Evolutionary conservation across 2,113 vertebrate genomes (phyloP), one percentile per base, ranked within the genome.

Genomic region (Mionectes macconnelli): DNA sequence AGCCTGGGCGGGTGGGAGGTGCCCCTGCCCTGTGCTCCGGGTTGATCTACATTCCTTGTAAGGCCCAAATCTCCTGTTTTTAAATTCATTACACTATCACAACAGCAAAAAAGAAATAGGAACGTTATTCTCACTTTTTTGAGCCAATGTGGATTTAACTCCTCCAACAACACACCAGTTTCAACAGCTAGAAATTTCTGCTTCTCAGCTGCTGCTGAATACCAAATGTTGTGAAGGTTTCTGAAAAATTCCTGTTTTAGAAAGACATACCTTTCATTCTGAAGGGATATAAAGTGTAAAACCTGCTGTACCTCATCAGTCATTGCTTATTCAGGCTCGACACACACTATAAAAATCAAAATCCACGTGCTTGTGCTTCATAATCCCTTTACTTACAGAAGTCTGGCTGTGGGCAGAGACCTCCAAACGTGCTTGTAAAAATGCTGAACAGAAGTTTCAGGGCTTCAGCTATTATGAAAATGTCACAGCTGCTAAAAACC

Each of bases 331-430:
- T 72, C 82, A 92, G 90, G 68, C 44, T 84, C 72, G 92, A 89
- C 82, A 91, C 95, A 59, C 57, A 27, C 64, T 12, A 77, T 56
- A 95, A 93, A 94, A 97, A 85, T 55, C 87, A 69, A 30, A 57
- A 94, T 78, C 67, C 91, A n/a, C 33, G 40, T 2, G 49, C 47
- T 69, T 81, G 37, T 37, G 31, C 81, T 90, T 68, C 87, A 5
- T 55, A 90, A 97, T 93, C 95, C 94, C 60, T 83, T 44, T 37
- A 45, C 80, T 94, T 31, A 60, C 82, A 49, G n/a, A 24, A 81
- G 57, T 30, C 67, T 16, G 90, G 30, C 68, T 84, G 59, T 6
- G 91, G 92, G 92, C 96, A 68, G 63, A 55, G n/a, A 19, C 55
- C 57, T 94, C 59, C 25, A 84, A 90, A 80, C 0, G 11, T 12